Base-by-base conservation (phyloP, 2,888 invertebrate species). In the Lathronympha strigana region DNA sequence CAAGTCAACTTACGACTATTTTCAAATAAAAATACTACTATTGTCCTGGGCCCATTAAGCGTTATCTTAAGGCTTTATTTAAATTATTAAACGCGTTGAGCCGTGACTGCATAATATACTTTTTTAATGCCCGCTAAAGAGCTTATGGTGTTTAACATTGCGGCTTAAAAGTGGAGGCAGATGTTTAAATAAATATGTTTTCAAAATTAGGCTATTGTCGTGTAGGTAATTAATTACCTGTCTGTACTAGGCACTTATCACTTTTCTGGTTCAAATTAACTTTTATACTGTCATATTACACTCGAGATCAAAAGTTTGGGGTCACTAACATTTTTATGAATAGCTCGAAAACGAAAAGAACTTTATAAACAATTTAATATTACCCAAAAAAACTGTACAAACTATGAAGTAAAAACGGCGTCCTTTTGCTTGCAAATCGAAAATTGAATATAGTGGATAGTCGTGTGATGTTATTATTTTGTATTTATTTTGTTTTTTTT, bases 1-100 rank as follows among this genome's bases (percentile, higher is more conserved):
- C 9, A n/a, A 21, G 21, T 4, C 28, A 5, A 21, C 43, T 57
- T 57, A 57, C 17, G 21, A 9, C 57, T 31, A 8, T 57, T n/a
- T n/a, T 57, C 15, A 19, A 8, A n/a, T 45, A 21, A 9, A n/a
- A 5, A 21, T 51, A 61, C 51, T 15, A 49, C 66, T 54, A 66
- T 66, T 66, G 66, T 66, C 53, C 47, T 47, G 45, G 31, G 38
- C 36, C 47, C 66, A 61, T 66, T 66, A 66, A 60, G 53, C 54
- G 47, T 54, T 66, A 66, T 66, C 66, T 66, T 49, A 54, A 49
- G 64, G 47, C 54, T 49, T 66, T 66, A 61, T 66, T 66, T 66
- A 66, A 66, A 66, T 61, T 66, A 66, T 66, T 31, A 63, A 50
- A 21, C 53, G n/a, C 38, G 38, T 60, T 53, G 51, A 45, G 33